Conservation (phyloP, 53 echinoderm and acorn worm genomes). For the Crossaster papposus region DNA sequence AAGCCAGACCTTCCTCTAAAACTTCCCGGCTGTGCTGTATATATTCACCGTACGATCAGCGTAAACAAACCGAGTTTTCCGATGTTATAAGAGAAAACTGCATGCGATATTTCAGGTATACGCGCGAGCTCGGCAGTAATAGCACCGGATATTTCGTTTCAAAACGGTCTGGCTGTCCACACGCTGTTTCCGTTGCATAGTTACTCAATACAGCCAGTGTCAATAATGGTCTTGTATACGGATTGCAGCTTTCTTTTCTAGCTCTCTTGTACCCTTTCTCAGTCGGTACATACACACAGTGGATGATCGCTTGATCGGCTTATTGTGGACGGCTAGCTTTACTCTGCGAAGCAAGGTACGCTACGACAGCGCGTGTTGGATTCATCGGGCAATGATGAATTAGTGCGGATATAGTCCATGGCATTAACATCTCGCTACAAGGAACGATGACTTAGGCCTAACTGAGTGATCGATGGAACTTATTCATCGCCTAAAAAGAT, state of each 20-base stretch:
- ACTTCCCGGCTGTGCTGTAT: not conserved
- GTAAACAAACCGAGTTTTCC: not conserved
- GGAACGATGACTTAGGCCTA: not conserved
- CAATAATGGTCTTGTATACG: slow-evolving; percentile 19
- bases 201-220: slow-evolving; percentile 50
- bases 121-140: too few species aligned
- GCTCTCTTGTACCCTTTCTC: not conserved
- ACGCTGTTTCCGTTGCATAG: slow-evolving; percentile 49
- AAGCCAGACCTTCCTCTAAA: slow-evolving; percentile 5
- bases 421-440: not conserved
- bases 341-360: not conserved
- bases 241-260: not conserved
- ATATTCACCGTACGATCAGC: not conserved
- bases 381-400: not conserved
- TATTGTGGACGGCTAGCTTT: not conserved
- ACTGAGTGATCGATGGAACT: not conserved
- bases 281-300: not conserved
- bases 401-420: slow-evolving; percentile 14
- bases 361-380: not conserved
- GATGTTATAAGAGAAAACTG: not conserved
- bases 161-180: slow-evolving; percentile 47
- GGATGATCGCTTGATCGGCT: not conserved
- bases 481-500: not conserved
- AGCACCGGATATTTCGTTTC: slow-evolving; percentile 61
- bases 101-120: not conserved